Conservation (phyloP, 2,113 vertebrate species). For the Seriola quinqueradiata region DNA sequence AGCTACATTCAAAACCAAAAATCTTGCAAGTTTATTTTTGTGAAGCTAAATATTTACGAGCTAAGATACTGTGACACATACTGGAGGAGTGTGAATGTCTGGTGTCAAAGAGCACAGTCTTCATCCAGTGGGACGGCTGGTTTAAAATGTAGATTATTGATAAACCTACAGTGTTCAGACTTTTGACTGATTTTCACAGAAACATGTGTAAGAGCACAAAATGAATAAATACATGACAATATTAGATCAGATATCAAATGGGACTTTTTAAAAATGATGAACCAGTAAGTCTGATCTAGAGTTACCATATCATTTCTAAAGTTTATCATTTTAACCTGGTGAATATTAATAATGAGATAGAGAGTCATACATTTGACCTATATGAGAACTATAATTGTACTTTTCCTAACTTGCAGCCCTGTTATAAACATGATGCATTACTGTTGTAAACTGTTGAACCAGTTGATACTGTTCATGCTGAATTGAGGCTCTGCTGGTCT, state of each 20-base stretch:
- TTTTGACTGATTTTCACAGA: neutral
- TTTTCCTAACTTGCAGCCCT: neutral
- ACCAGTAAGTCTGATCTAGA: neutral
- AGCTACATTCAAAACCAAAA: no score
- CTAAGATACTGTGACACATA: no score
- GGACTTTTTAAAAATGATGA: no score
- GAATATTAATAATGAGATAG: neutral
- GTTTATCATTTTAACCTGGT: neutral
- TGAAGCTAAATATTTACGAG: no score
- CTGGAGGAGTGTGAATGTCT: no score
- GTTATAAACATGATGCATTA: neutral
- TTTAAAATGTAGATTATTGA: no score
- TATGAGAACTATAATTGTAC: neutral
- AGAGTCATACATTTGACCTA: neutral
- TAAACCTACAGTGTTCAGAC: no score
- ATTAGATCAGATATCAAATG: neutral
- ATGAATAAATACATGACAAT: neutral
- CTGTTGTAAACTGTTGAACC: neutral
- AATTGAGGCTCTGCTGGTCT: neutral
- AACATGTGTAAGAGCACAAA: neutral
- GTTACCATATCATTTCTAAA: neutral
- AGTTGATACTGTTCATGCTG: constrained; percentile 2
- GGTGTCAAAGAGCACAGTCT: no score
- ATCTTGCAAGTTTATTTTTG: no score
- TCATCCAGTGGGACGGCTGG: no score